Percentiles rank a stretch among this genome's conserved stretches.
phyloP scores from a whole-genome alignment of 2,113 vertebrate genomes.

The Gymnogyps californianus region DNA sequence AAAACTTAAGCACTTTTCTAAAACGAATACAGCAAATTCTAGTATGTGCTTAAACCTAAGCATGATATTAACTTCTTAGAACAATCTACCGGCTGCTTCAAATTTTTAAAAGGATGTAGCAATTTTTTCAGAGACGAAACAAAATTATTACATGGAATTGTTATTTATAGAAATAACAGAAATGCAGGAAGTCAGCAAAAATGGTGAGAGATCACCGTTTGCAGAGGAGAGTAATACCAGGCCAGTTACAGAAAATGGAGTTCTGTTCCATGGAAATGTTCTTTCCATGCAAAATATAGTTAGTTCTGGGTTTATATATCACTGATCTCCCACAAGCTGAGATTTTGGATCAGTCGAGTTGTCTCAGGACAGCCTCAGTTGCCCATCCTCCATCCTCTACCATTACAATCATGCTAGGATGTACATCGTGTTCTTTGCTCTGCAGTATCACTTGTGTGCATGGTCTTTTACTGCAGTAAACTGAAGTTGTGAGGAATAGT shows the following conservation, averaged over 20 bases:
- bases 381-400: fast-evolving
- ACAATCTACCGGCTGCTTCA: fast-evolving
- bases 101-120: background rate
- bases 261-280: background rate
- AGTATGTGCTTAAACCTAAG: background rate
- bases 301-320: background rate
- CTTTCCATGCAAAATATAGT: background rate
- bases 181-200: background rate
- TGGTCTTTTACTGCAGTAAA: background rate
- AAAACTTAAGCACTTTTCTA: background rate
- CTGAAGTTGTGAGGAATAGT: background rate
- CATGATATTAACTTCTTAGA: background rate
- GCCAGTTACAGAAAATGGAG: background rate
- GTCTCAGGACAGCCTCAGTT: background rate
- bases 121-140: background rate
- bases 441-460: background rate
- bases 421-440: background rate
- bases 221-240: background rate
- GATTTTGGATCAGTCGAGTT: background rate
- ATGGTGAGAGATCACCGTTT: background rate
- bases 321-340: background rate
- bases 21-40: background rate
- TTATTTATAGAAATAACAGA: background rate
- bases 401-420: background rate
- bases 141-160: background rate